These are phyloP conservation scores for Ectemnius continuus DNA, from an alignment of 2,888 invertebrate genomes.

Conservation along the genomic window DNA sequence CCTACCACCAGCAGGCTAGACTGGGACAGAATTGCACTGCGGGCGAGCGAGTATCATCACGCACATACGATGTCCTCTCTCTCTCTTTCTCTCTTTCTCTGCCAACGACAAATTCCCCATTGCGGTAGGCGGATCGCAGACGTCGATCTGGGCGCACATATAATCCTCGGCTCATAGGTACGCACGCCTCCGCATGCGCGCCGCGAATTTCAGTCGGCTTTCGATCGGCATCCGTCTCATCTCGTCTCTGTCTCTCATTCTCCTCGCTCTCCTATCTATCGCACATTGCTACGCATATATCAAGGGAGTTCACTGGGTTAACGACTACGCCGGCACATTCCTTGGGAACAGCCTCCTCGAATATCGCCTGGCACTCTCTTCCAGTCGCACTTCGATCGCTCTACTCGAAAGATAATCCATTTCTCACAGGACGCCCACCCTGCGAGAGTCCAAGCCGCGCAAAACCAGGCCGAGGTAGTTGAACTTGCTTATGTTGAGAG, in stretches of 20 bases:
- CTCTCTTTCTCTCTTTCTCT: neutral
- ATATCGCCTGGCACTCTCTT: constrained; percentile 10
- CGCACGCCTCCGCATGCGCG: constrained; percentile 35
- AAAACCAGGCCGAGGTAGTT: neutral
- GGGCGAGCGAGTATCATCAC: constrained; percentile 29
- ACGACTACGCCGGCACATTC: constrained; percentile 33
- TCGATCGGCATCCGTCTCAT: constrained; percentile 20
- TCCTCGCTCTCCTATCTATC: constrained; percentile 1
- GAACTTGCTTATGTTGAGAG: constrained; percentile 2
- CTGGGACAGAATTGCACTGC: no score
- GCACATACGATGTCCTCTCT: constrained; percentile 25
- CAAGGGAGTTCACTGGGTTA: constrained; percentile 53
- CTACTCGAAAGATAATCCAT: constrained; percentile 19
- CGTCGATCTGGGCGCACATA: constrained; percentile 40
- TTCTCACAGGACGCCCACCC: constrained; percentile 27
- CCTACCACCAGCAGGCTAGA: constrained; percentile 16
- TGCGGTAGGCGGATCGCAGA: constrained; percentile 47
- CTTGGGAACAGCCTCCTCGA: constrained; percentile 23
- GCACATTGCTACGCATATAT: constrained; percentile 1
- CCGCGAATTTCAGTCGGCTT: constrained; percentile 17
- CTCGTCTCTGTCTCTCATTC: constrained; percentile 13
- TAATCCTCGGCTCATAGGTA: constrained; percentile 16
- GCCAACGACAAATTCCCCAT: constrained; percentile 45
- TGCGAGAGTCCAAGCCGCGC: neutral
- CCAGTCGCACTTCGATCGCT: constrained; percentile 11